phyloP scores from a whole-genome alignment of 2,888 invertebrate genomes.

The Drosophila mimica region DNA sequence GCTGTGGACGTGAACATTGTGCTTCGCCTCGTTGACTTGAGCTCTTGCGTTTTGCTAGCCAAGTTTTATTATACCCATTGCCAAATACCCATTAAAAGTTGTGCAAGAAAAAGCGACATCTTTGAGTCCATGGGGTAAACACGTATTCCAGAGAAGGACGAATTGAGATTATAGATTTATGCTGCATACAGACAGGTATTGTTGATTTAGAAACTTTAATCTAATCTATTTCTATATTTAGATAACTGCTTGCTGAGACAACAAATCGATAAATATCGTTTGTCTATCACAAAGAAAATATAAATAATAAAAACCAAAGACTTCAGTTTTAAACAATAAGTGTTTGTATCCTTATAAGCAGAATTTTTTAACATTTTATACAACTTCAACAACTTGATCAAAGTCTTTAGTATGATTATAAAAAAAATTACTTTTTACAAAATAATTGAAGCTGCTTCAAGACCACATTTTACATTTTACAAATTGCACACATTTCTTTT shows the following conservation, averaged over 20 bases:
- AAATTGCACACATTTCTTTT: neutral
- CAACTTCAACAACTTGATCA: too few relatives aligned
- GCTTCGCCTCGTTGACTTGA: slow-evolving; percentile 43
- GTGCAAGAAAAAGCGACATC: neutral
- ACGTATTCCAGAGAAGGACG: neutral
- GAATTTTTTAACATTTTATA: neutral
- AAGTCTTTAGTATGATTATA: neutral
- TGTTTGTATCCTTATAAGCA: neutral
- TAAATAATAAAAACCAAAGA: neutral
- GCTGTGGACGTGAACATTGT: slow-evolving; percentile 15
- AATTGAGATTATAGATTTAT: neutral
- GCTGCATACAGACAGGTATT: neutral
- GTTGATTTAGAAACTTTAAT: neutral
- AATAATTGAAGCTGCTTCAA: neutral
- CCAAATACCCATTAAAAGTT: neutral
- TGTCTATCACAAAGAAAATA: neutral
- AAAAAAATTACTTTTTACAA: neutral
- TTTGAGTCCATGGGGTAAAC: too few relatives aligned
- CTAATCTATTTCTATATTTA: neutral
- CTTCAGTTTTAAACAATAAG: neutral
- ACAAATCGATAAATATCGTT: slow-evolving; percentile 1
- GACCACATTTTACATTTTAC: neutral
- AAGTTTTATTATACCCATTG: slow-evolving; percentile 27
- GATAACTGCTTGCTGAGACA: neutral
- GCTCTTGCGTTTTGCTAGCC: slow-evolving; percentile 25